Percentiles rank a stretch among this genome's conserved stretches.
These are phyloP conservation scores for Scomberomorus guttatus DNA, from an alignment of 2,797 vertebrate genomes.

Conservation along the genomic window DNA sequence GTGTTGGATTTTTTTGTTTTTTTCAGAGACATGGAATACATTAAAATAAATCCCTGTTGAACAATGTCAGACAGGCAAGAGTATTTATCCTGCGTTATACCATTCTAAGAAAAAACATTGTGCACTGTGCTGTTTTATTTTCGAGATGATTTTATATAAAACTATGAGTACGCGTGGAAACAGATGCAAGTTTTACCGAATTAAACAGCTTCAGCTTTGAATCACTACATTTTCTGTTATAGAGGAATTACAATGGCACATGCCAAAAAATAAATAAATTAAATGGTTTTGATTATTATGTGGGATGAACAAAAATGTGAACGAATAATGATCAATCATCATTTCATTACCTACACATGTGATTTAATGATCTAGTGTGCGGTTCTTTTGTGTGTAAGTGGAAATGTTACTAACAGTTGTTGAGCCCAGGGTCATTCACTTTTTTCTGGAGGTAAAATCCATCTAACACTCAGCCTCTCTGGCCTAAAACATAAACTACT, in stretches of 20 bases:
- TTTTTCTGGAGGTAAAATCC: conserved; percentile 16
- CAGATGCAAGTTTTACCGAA: too few species aligned
- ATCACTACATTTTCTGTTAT: neutral
- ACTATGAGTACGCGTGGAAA: too few species aligned
- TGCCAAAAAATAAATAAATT: neutral
- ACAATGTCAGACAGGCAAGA: too few species aligned
- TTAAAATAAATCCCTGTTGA: too few species aligned
- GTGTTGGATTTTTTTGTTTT: neutral
- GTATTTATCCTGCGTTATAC: too few species aligned
- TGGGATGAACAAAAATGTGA: neutral
- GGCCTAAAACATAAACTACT: conserved; percentile 23
- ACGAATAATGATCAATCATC: neutral
- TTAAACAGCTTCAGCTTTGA: neutral
- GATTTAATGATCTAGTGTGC: neutral
- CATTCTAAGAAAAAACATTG: too few species aligned
- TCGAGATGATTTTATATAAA: too few species aligned
- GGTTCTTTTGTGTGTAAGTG: neutral
- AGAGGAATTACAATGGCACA: neutral
- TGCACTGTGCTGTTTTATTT: too few species aligned
- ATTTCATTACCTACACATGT: neutral
- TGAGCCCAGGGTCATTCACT: conserved; percentile 14
- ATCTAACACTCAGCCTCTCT: conserved; percentile 27
- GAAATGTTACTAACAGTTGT: neutral
- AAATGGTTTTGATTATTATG: neutral
- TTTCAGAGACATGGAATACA: too few species aligned